A percentile compares a stretch with the other conserved stretches of the same genome.
Evolutionary conservation across 2,888 invertebrate species (phyloP).

Genomic region (Aspidiotus rigidus): DNA sequence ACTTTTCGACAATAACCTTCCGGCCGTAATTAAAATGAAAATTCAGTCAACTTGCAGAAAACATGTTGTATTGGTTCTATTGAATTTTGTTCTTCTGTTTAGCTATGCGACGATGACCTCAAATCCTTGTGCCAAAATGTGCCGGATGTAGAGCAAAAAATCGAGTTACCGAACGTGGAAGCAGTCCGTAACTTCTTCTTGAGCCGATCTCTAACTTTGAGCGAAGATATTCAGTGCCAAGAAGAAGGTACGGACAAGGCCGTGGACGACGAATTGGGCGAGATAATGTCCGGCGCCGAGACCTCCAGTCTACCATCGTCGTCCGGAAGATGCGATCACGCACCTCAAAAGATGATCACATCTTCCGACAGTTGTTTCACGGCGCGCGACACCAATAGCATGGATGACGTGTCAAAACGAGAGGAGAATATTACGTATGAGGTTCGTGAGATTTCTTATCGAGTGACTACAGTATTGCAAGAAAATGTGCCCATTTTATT

Average conservation of each 20-base stretch:
- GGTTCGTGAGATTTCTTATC: background rate
- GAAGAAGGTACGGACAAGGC: background rate
- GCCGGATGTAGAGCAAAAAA: slow-evolving; percentile 42
- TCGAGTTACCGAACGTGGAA: slow-evolving; percentile 44
- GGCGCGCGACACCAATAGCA: background rate
- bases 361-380: slow-evolving; percentile 6
- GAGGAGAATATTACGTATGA: slow-evolving; percentile 11
- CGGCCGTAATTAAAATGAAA: too few species aligned
- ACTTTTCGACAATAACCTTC: slow-evolving; percentile 63
- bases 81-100: slow-evolving; percentile 11
- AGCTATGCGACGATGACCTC: slow-evolving; percentile 50
- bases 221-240: slow-evolving; percentile 6
- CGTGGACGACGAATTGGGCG: slow-evolving; percentile 12
- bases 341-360: slow-evolving; percentile 5
- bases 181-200: slow-evolving; percentile 25
- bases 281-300: background rate
- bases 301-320: background rate
- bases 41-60: background rate
- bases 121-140: slow-evolving; percentile 55
- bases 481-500: too few species aligned
- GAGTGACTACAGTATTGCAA: too few species aligned
- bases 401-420: background rate
- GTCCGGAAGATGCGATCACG: background rate
- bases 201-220: slow-evolving; percentile 20
- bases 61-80: background rate